phyloP scores from a whole-genome alignment of 2,113 vertebrate genomes.

The Laterallus jamaicensis region DNA sequence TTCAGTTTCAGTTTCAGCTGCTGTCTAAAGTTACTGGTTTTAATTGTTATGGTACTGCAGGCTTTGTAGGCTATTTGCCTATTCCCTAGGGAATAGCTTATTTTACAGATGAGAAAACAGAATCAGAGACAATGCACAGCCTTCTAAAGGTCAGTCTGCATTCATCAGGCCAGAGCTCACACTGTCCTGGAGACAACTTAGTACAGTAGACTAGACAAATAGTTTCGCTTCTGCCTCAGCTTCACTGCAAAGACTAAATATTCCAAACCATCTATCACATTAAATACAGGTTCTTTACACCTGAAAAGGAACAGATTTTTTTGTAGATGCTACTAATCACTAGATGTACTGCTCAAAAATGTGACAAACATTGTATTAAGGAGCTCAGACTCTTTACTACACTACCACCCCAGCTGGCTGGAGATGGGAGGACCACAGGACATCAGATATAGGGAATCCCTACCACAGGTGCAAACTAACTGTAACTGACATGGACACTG shows the following conservation, averaged over 20 bases:
- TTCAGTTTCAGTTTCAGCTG: background rate
- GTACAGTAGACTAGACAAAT: background rate
- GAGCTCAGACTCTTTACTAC: background rate
- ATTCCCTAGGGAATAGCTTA: background rate
- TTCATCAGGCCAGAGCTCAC: background rate
- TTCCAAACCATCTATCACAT: background rate
- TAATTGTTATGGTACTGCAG: background rate
- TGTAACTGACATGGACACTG: fast-evolving
- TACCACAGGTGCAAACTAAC: background rate
- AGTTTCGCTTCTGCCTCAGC: background rate
- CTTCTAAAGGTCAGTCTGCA: background rate
- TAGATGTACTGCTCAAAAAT: background rate
- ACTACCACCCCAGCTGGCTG: fast-evolving
- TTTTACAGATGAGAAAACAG: background rate
- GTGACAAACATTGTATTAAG: background rate
- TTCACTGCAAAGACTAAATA: background rate
- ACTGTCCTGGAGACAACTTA: background rate
- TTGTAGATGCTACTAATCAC: background rate
- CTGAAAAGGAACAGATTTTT: background rate
- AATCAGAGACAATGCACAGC: background rate
- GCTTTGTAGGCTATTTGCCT: background rate
- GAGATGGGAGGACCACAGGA: background rate
- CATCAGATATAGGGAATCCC: background rate
- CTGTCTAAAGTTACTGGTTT: background rate
- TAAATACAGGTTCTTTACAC: background rate